Percentiles rank a stretch among this genome's conserved stretches.
These are phyloP conservation scores for Eurosta solidaginis DNA, from an alignment of 1,140 invertebrate species.

Conservation along the genomic window DNA sequence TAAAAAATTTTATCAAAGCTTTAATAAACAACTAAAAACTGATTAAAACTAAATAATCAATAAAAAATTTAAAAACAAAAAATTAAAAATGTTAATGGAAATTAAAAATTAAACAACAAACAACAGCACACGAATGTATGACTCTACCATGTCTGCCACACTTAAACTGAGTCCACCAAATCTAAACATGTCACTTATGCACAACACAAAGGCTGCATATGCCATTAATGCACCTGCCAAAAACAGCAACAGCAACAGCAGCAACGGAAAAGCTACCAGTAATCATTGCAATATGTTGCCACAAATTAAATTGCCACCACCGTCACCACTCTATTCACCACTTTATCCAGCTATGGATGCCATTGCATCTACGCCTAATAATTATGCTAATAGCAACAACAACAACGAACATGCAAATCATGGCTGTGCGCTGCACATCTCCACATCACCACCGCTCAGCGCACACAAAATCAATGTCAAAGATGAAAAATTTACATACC, in stretches of 20 bases:
- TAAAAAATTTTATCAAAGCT: no score
- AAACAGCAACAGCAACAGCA: conserved; percentile 34
- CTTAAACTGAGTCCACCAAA: background rate
- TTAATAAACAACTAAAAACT: background rate
- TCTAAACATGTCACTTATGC: background rate
- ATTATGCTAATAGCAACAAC: conserved; percentile 13
- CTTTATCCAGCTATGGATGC: conserved; percentile 19
- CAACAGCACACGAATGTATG: background rate
- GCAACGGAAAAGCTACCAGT: background rate
- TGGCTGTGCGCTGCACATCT: background rate
- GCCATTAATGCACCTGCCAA: background rate
- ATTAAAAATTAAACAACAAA: conserved; percentile 37
- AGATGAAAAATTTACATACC: conserved; percentile 20
- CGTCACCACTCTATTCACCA: conserved; percentile 18
- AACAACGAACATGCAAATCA: background rate
- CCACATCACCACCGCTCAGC: conserved; percentile 6
- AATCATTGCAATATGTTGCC: conserved; percentile 44
- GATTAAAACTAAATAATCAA: conserved; percentile 37
- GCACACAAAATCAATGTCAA: background rate
- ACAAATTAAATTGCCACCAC: conserved; percentile 32
- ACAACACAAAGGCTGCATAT: background rate
- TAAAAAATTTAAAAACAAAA: conserved; percentile 36
- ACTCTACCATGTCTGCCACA: background rate
- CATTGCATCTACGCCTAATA: background rate
- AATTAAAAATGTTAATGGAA: conserved; percentile 44